Base-by-base conservation (phyloP, 2,797 vertebrate genomes). In the Muscicapa striata region DNA sequence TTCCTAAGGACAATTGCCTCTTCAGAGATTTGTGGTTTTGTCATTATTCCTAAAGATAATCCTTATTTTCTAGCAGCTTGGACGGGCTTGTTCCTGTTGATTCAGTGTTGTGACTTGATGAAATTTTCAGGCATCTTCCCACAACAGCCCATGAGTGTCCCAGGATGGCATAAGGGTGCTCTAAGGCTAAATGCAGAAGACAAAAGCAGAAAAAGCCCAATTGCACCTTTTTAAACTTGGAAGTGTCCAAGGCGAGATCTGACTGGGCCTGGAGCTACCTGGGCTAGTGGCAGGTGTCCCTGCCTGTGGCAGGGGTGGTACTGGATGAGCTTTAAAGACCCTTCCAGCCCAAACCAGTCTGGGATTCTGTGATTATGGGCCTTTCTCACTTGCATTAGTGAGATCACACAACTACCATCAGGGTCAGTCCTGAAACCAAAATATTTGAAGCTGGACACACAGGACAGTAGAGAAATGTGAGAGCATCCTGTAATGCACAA, bases 401-500 rank as follows among this genome's bases (percentile, higher is more conserved):
- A 54, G 45, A 34, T 49, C 43, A 40, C 12, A 43, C 11, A 38
- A 3, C 6, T 43, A 3, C 46, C 11, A 11, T 19, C 43, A 20
- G 0, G 1, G 29, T 38, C 32, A 32, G 11, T 49, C 51, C 70
- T 62, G 43, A 84, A 72, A n/a, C 13, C 36, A 29, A 40, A 45
- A 22, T 1, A 32, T 4, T 4, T 76, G 75, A 58, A 75, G 43
- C 11, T 24, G 20, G 18, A 19, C 0, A 0, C 13, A 12, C 0
- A 26, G 43, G 38, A 13, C 49, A 68, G 58, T 4, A 32, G 4
- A 49, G 49, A 49, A 63, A 54, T 1, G 5, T 1, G 27, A 30
- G 27, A 70, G 20, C 27, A 68, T 3, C 38, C 23, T 49, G 26
- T 12, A 54, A 45, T 0, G 4, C 38, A 26, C 14, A 10, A 36